Conservation (phyloP, 2,888 invertebrate species). For the Drosophila anomalata region DNA sequence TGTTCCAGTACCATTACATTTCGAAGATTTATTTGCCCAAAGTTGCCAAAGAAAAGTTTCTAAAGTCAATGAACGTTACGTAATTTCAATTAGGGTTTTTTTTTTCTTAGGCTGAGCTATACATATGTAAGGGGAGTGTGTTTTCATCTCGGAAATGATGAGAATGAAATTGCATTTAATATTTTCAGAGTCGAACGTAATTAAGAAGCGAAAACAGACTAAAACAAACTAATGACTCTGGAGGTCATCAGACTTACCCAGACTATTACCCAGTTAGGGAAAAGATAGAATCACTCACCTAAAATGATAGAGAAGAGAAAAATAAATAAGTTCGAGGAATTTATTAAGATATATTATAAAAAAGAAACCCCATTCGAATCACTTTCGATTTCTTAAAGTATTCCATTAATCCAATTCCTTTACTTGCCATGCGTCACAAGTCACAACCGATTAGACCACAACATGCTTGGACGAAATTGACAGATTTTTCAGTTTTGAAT, state of each 20-base stretch:
- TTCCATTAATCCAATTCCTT: neutral
- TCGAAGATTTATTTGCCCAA: slow-evolving; percentile 30
- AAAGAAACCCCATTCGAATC: slow-evolving; percentile 1
- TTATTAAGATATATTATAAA: neutral
- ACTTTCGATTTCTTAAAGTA: slow-evolving; percentile 27
- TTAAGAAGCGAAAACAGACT: slow-evolving; percentile 44
- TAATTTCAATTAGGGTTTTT: slow-evolving; percentile 76
- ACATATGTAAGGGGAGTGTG: slow-evolving; percentile 5
- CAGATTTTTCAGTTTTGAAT: slow-evolving; percentile 32
- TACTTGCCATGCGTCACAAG: slow-evolving; percentile 34
- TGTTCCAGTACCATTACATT: neutral
- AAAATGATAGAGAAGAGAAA: neutral
- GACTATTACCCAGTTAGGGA: neutral
- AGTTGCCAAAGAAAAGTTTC: slow-evolving; percentile 49
- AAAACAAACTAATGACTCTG: slow-evolving; percentile 47
- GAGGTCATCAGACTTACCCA: slow-evolving; percentile 68
- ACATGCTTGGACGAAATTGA: slow-evolving; percentile 13
- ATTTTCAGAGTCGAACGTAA: slow-evolving; percentile 49
- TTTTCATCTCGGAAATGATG: slow-evolving; percentile 61
- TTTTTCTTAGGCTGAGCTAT: slow-evolving; percentile 7
- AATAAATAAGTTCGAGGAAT: neutral
- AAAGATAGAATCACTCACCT: neutral
- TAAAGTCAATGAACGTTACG: slow-evolving; percentile 79
- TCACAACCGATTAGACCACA: slow-evolving; percentile 31
- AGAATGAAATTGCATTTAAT: slow-evolving; percentile 75